phyloP scores from a whole-genome alignment of 2,888 invertebrate genomes.

The Netelia fuscicornis region DNA sequence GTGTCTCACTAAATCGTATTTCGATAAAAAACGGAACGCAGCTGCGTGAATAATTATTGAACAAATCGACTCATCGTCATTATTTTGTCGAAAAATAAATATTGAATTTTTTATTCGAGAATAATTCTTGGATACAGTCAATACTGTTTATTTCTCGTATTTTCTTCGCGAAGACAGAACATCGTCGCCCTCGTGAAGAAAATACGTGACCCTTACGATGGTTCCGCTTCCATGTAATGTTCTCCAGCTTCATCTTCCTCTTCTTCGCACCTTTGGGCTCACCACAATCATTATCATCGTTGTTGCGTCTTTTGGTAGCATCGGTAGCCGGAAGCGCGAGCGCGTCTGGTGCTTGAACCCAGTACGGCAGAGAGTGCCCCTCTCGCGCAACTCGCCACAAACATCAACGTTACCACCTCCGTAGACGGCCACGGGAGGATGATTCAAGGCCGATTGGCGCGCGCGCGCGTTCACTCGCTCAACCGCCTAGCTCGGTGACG shows the following conservation, averaged over 20 bases:
- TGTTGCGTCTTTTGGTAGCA: slow-evolving; percentile 50
- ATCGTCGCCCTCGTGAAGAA: not conserved
- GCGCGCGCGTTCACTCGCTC: slow-evolving; percentile 58
- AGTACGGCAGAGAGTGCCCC: slow-evolving; percentile 57
- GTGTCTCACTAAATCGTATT: no score
- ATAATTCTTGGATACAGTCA: not conserved
- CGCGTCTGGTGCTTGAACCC: slow-evolving; percentile 75
- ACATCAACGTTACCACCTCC: slow-evolving; percentile 63
- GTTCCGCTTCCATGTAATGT: slow-evolving; percentile 19
- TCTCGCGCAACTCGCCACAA: slow-evolving; percentile 13
- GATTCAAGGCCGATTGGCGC: slow-evolving; percentile 80
- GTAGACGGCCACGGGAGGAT: slow-evolving; percentile 77
- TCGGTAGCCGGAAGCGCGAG: slow-evolving; percentile 72
- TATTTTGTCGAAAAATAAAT: no score
- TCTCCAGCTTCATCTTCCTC: slow-evolving; percentile 9
- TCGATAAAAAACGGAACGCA: no score
- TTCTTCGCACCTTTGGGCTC: not conserved
- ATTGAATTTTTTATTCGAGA: no score
- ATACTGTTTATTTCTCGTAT: not conserved
- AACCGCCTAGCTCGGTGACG: slow-evolving; percentile 70
- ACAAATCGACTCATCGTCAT: no score
- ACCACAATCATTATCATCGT: slow-evolving; percentile 18
- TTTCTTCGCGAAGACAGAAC: not conserved
- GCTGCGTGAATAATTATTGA: no score
- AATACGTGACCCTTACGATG: slow-evolving; percentile 7